phyloP scores from a whole-genome alignment of 2,888 invertebrate genomes.

The Parthenolecanium corni region DNA sequence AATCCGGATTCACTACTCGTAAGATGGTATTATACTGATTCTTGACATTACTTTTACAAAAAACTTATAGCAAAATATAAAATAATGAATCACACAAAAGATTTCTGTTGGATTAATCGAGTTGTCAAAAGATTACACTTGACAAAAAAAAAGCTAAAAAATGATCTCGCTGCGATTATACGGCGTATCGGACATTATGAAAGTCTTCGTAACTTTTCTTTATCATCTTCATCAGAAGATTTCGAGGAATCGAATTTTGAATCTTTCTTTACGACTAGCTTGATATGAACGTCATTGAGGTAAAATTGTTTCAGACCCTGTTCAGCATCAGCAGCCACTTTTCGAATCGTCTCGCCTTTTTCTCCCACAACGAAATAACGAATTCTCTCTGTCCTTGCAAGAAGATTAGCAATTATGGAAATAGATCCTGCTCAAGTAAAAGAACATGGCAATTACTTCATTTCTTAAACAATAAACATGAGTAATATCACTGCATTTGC shows the following conservation, averaged over 20 bases:
- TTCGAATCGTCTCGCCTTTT: constrained; percentile 54
- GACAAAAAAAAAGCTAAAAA: too few species aligned
- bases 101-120: too few species aligned
- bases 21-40: too few species aligned
- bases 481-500: not conserved
- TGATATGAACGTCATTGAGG: constrained; percentile 46
- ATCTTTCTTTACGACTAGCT: constrained; percentile 35
- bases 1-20: too few species aligned
- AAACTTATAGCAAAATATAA: too few species aligned
- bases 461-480: not conserved
- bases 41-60: too few species aligned
- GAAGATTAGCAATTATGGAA: constrained; percentile 48
- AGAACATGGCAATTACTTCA: constrained; percentile 31
- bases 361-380: constrained; percentile 55
- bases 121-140: too few species aligned
- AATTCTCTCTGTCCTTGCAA: constrained; percentile 52
- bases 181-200: too few species aligned
- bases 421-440: constrained; percentile 41
- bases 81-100: constrained; percentile 37
- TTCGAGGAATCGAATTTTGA: too few species aligned
- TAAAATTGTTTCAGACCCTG: constrained; percentile 54
- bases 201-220: too few species aligned
- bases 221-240: too few species aligned
- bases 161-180: too few species aligned
- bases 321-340: constrained; percentile 54